Evolutionary conservation across 2,113 vertebrate genomes (phyloP).

Genomic region (Hassar affinis): DNA sequence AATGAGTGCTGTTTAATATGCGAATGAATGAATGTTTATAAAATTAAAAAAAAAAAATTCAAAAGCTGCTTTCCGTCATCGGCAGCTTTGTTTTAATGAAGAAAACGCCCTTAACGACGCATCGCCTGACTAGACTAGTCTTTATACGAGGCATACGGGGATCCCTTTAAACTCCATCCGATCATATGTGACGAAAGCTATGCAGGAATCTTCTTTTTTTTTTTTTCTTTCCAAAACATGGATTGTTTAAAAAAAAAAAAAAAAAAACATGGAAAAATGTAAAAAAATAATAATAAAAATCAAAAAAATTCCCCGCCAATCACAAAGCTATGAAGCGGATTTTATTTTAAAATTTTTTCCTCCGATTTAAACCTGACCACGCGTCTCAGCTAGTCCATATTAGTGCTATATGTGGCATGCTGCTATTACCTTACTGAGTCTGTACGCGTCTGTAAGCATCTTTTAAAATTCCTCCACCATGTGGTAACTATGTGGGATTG

Average conservation of each 20-base stretch:
- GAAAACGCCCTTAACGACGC: constrained; percentile 16
- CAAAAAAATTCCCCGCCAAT: background rate
- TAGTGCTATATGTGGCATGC: constrained; percentile 53
- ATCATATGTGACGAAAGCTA: constrained; percentile 48
- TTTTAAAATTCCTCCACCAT: constrained; percentile 41
- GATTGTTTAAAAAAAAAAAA: constrained; percentile 21
- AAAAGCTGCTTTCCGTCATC: constrained; percentile 32
- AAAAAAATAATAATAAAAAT: background rate
- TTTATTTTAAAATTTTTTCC: too few species aligned
- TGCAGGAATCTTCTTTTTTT: constrained; percentile 41
- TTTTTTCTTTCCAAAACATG: background rate
- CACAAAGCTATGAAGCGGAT: constrained; percentile 14
- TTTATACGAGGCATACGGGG: constrained; percentile 37
- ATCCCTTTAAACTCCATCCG: constrained; percentile 54
- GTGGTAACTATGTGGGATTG: constrained; percentile 49
- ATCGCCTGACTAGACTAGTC: constrained; percentile 40
- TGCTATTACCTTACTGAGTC: constrained; percentile 43
- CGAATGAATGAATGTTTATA: constrained; percentile 18
- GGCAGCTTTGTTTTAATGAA: constrained; percentile 34
- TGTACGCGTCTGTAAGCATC: constrained; percentile 43
- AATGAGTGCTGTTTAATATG: background rate
- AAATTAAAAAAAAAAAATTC: background rate
- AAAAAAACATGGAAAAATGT: background rate
- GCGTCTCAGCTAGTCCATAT: constrained; percentile 35
- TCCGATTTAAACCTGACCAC: constrained; percentile 21